Base-by-base conservation (phyloP, 2,797 vertebrate species). In the Enteromius viviparus region DNA sequence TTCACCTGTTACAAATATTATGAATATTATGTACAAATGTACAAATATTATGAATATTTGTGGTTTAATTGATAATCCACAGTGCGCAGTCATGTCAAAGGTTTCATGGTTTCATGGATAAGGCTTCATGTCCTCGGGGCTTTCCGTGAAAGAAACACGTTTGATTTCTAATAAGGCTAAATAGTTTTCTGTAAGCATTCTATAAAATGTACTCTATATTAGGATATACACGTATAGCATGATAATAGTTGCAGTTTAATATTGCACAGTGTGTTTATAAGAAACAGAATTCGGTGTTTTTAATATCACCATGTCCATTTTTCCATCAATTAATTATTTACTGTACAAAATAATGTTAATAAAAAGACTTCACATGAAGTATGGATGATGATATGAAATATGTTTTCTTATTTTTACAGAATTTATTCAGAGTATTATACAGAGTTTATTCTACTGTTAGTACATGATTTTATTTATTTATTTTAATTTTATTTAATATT, bases 61-160 rank as follows among this genome's bases (percentile, higher is more conserved):
- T 55, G 21, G 32, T 40, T 76, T 58, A 40, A 58, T 58, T 40
- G n/a, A 40, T 23, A 15, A 34, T 37, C 21, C 12, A 17, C 2
- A 5, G 12, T 58, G 34, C 21, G 49, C 71, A n/a, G 34, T n/a
- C 7, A 9, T 60, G 34, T 40, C 51, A 76, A 58, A 58, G 72
- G 51, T 75, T 55, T 55, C 49, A 53, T 32, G 71, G 71, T n/a
- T 76, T 58, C 32, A 37, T 32, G 71, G 32, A 32, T 55, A 55
- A 53, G 1, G 32, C 51, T 37, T 75, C 32, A 58, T 40, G 32
- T 40, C 21, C 3, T 11, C 2, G 34, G 34, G 21, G 15, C 51
- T 58, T 58, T 42, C 7, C 14, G 5, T 58, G 15, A 60, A 76
- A 58, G 23, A 0, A 12, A 12, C 3, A 4, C 6, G 3, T 40